A percentile compares a stretch with the other conserved stretches of the same genome.
Conservation (phyloP, 2,113 vertebrate species). For the Vanacampus margaritifer region DNA sequence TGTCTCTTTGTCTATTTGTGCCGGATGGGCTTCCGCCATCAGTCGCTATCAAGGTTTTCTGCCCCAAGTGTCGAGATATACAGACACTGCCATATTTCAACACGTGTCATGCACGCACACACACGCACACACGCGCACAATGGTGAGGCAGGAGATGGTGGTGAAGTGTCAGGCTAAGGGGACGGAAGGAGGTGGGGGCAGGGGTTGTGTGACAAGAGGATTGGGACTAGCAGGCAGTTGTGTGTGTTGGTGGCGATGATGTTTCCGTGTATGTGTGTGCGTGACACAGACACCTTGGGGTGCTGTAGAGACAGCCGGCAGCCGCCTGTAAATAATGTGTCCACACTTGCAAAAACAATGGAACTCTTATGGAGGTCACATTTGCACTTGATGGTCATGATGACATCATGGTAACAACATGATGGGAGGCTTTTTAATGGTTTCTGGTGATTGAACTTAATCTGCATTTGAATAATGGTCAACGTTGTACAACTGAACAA, state of each 20-base stretch:
- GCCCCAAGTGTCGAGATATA: constrained; percentile 54
- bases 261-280: constrained; percentile 18
- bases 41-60: constrained; percentile 57
- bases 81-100: constrained; percentile 63
- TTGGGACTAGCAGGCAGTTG: constrained; percentile 46
- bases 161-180: constrained; percentile 47
- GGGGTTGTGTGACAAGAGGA: constrained; percentile 59
- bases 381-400: neutral
- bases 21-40: constrained; percentile 45
- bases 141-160: constrained; percentile 26
- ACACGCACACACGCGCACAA: constrained; percentile 12
- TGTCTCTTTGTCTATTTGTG: constrained; percentile 53
- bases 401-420: neutral
- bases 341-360: constrained; percentile 5
- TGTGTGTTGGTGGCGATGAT: constrained; percentile 35
- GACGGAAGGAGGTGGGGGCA: constrained; percentile 52
- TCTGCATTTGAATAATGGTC: neutral
- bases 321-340: constrained; percentile 69
- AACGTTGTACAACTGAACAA: neutral
- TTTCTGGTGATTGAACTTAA: neutral
- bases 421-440: neutral
- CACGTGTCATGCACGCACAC: constrained; percentile 16
- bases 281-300: constrained; percentile 60
- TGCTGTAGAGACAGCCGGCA: constrained; percentile 63
- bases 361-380: neutral